phyloP scores from a whole-genome alignment of 64 coral and sea anemone species.

The Montipora efflorescens region DNA sequence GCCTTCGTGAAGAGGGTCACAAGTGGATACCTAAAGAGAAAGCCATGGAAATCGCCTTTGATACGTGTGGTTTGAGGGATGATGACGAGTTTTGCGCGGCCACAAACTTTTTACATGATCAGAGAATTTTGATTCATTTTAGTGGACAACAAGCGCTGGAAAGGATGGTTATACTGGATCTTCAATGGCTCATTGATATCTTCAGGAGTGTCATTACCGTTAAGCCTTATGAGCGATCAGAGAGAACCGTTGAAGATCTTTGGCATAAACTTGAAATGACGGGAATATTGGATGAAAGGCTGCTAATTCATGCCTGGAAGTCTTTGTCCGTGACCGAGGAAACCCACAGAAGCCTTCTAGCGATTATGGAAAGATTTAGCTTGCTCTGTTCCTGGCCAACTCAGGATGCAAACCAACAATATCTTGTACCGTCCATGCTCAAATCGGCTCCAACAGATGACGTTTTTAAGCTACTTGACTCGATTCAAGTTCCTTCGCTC shows the following conservation, averaged over 20 bases:
- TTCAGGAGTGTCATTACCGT: fast-evolving
- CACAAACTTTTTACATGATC: not conserved
- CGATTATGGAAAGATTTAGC: not conserved
- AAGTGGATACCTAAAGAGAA: no score
- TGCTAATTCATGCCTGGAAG: not conserved
- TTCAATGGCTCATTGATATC: no score
- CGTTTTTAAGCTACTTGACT: not conserved
- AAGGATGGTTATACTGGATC: not conserved
- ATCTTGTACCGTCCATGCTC: not conserved
- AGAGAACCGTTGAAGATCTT: not conserved
- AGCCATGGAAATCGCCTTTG: no score
- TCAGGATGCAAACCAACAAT: not conserved
- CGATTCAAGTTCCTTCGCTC: not conserved
- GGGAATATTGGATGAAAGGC: not conserved
- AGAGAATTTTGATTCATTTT: constrained; percentile 12
- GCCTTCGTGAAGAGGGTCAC: no score
- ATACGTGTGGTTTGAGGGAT: no score
- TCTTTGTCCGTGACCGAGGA: not conserved
- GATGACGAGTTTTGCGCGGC: no score
- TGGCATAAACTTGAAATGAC: not conserved
- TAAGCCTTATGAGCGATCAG: not conserved
- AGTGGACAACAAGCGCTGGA: not conserved
- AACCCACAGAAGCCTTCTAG: not conserved
- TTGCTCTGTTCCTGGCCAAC: not conserved
- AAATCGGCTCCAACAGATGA: not conserved